Base-by-base conservation (phyloP, 2,113 vertebrate genomes). In the Hippocampus zosterae region DNA sequence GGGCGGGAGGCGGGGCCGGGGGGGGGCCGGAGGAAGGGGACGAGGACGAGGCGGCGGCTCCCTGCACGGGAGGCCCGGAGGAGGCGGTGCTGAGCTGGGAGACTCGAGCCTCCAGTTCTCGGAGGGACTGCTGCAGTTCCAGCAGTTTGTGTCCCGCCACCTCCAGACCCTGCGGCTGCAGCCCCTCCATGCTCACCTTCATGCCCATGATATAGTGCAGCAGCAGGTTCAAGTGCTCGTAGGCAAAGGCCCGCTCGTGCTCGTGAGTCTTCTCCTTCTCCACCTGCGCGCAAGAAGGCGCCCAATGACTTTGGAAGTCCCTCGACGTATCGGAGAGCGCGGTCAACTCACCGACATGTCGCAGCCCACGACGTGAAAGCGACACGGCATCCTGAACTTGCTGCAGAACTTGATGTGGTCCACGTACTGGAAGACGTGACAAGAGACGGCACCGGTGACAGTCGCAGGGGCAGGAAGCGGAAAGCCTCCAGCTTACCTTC, bases 161-260 rank as follows among this genome's bases (percentile, higher is more conserved):
- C 80, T 92, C 91, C 85, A 91, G 87, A 50, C 91, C 90, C 84
- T 90, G 89, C 10, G 91, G 91, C 87, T 92, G 90, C 75, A 92
- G 85, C 73, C 88, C 89, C 82, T 91, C 91, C 90, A 91, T 87
- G 87, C 88, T 91, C 71, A 92, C 91, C 66, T 92, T 92, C 87
- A 92, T 91, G 76, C 90, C 89, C 90, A 94, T 92, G 44, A 91
- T 92, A 88, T 90, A 92, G 77, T 92, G 91, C 86, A 96, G 92
- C 23, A 98, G 77, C 90, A 96, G 85, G 69, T 92, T 93, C 73
- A 98, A 92, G 86, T 98, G 96, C 61, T 97, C 95, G 0, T 86
- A 90, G 57, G 95, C 84, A 19, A 74, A 90, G 66, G 88, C 88
- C 0, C 86, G 92, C 84, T 98, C 96, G 0, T 98, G 96, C 21